These are phyloP conservation scores for Syndactyla subalaris DNA, from an alignment of 2,797 vertebrate genomes.

Conservation along the genomic window DNA sequence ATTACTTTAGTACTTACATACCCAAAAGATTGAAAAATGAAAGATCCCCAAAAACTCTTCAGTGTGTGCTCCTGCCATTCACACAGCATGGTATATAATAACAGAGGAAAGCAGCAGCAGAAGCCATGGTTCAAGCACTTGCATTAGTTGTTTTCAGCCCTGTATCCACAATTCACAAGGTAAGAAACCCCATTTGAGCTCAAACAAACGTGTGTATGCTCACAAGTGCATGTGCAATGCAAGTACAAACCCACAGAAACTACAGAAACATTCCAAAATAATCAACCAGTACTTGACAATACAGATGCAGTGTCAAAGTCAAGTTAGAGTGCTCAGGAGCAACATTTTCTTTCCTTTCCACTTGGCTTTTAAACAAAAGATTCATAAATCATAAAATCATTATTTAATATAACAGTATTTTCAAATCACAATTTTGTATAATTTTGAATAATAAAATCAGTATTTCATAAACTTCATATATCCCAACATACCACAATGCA, in stretches of 20 bases:
- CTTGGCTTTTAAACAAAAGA: background rate
- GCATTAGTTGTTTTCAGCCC: background rate
- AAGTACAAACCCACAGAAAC: background rate
- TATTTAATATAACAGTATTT: background rate
- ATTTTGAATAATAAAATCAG: background rate
- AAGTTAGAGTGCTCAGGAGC: fast-evolving
- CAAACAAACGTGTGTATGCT: background rate
- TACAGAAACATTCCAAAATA: background rate
- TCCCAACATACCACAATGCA: background rate
- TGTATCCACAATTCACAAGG: background rate
- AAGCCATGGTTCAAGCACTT: background rate
- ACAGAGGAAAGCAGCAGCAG: background rate
- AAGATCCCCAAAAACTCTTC: background rate
- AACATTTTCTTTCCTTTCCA: background rate
- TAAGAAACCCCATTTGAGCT: background rate
- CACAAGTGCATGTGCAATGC: background rate
- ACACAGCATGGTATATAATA: no score
- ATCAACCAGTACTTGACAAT: background rate
- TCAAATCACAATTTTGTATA: background rate
- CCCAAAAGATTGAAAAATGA: background rate
- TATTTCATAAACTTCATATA: background rate
- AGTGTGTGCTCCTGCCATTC: background rate
- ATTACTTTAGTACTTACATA: background rate
- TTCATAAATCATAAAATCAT: background rate
- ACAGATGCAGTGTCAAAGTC: background rate